These are phyloP conservation scores for Sarcophaga subvicina DNA, from an alignment of 2,888 invertebrate species.

Conservation along the genomic window DNA sequence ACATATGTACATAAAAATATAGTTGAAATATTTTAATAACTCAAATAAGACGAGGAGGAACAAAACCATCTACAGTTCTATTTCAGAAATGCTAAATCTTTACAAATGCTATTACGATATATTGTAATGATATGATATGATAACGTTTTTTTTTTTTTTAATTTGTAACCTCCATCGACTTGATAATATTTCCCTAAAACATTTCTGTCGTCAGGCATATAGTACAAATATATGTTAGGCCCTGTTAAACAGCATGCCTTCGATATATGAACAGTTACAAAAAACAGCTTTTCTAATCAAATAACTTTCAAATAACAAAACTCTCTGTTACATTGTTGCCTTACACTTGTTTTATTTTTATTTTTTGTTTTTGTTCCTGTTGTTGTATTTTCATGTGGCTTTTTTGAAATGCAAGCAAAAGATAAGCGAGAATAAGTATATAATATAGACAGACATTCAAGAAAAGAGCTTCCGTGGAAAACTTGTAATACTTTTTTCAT, in stretches of 20 bases:
- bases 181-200: not conserved
- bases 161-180: no score
- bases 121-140: no score
- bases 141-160: no score
- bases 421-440: slow-evolving; percentile 35
- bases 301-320: slow-evolving; percentile 11
- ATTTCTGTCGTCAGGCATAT: not conserved
- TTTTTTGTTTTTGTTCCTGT: slow-evolving; percentile 7
- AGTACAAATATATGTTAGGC: no score
- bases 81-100: no score
- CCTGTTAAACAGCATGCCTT: not conserved
- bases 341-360: slow-evolving; percentile 14
- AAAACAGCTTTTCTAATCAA: slow-evolving; percentile 8
- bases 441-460: not conserved
- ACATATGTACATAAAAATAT: no score
- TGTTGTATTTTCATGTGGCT: slow-evolving; percentile 4
- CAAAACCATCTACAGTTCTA: no score
- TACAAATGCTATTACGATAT: no score
- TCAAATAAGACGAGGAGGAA: no score
- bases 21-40: no score
- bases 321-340: slow-evolving; percentile 25
- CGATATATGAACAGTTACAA: not conserved
- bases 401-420: slow-evolving; percentile 13
- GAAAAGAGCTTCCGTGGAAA: not conserved
- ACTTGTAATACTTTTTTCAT: slow-evolving; percentile 3